A percentile compares a stretch with the other conserved stretches of the same genome.
Evolutionary conservation across 2,797 vertebrate species (phyloP).

Genomic region (Petrocephalus schoutedeni): DNA sequence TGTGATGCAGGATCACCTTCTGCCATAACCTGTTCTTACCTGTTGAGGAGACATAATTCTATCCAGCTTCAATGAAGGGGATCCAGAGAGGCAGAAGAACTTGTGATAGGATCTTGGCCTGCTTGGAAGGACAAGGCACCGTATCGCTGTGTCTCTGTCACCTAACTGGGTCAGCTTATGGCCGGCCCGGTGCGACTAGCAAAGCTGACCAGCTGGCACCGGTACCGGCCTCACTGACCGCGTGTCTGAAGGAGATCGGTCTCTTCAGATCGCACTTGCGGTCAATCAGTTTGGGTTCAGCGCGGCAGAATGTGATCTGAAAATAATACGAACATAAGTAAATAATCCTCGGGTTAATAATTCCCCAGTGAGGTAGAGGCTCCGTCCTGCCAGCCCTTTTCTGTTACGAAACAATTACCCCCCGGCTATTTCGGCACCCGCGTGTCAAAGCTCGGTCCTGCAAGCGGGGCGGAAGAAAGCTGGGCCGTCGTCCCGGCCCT

Average conservation of each 20-base stretch:
- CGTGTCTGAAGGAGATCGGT: not conserved
- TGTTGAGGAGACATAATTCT: not conserved
- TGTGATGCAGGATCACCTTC: not conserved
- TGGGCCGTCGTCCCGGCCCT: not conserved
- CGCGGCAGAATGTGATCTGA: not conserved
- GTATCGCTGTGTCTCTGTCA: not conserved
- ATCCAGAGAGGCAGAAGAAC: not conserved
- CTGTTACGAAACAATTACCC: constrained; percentile 11
- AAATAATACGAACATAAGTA: not conserved
- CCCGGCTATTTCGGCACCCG: constrained; percentile 15
- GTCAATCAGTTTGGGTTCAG: not conserved
- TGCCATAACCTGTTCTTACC: not conserved
- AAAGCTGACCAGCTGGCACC: not conserved
- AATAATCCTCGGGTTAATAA: not conserved
- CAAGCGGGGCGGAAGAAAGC: not conserved
- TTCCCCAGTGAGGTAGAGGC: not conserved
- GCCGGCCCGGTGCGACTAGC: not conserved
- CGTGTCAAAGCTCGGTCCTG: not conserved
- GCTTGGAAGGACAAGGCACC: not conserved
- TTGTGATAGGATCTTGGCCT: not conserved
- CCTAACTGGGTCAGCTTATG: constrained; percentile 4
- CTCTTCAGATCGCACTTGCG: not conserved
- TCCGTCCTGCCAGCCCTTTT: not conserved
- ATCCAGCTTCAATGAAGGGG: not conserved
- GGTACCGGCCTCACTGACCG: not conserved